phyloP scores from a whole-genome alignment of 1,140 invertebrate species.

The Octopus sinensis region DNA sequence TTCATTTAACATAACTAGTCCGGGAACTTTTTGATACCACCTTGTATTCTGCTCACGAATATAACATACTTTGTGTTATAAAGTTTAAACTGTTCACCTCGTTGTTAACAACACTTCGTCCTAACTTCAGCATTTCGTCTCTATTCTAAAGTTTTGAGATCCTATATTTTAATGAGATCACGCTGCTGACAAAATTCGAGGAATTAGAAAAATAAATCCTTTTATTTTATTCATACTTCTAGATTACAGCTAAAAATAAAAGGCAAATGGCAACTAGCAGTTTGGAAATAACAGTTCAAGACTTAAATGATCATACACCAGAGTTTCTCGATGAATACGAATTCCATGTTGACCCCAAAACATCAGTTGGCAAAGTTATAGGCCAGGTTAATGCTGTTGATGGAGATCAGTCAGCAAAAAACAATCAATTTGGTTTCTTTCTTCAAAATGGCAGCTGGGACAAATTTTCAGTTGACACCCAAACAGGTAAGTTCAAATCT shows the following conservation, averaged over 20 bases:
- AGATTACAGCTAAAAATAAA: background rate
- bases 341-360: background rate
- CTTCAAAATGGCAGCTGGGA: conserved; percentile 20
- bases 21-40: too few species aligned
- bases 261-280: background rate
- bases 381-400: conserved; percentile 20
- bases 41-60: too few species aligned
- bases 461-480: conserved; percentile 23
- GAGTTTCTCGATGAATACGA: conserved; percentile 7
- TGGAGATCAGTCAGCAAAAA: conserved; percentile 13
- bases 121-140: too few species aligned
- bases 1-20: too few species aligned
- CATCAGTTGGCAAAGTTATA: conserved; percentile 12
- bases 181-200: too few species aligned
- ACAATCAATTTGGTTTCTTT: conserved; percentile 16
- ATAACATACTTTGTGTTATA: too few species aligned
- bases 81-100: too few species aligned
- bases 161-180: too few species aligned
- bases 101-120: too few species aligned
- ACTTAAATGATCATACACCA: conserved; percentile 25
- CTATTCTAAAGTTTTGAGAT: too few species aligned
- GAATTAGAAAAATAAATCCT: background rate
- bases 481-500: conserved; percentile 17
- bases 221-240: background rate
- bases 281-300: conserved; percentile 21